Percentiles rank a stretch among this genome's conserved stretches.
These are phyloP conservation scores for Tetranychus piercei DNA, from an alignment of 2,888 invertebrate species.

Conservation along the genomic window DNA sequence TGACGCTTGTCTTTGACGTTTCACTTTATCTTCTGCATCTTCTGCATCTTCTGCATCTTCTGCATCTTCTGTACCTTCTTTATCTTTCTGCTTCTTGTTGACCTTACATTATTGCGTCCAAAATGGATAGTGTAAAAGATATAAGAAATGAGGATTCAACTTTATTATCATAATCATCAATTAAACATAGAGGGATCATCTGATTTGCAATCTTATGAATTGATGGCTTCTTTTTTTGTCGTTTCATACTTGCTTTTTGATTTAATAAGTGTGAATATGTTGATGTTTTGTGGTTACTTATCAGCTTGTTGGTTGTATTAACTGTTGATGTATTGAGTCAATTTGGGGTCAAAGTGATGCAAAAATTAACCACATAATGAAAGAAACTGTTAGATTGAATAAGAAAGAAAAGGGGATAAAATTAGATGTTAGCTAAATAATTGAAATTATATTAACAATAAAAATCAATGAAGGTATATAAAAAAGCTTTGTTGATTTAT, in stretches of 20 bases:
- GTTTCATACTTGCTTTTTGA: neutral
- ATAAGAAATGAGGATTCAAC: neutral
- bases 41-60: neutral
- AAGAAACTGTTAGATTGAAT: too few relatives aligned
- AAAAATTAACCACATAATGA: too few relatives aligned
- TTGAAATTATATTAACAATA: too few relatives aligned
- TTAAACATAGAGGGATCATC: too few relatives aligned
- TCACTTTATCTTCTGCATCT: neutral
- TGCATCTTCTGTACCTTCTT: neutral
- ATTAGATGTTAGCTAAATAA: too few relatives aligned
- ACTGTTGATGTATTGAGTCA: neutral
- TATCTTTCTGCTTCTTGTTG: neutral
- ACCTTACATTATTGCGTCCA: neutral
- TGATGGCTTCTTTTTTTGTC: too few relatives aligned
- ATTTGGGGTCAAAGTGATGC: too few relatives aligned
- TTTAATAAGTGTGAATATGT: neutral
- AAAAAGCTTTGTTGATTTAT: too few relatives aligned
- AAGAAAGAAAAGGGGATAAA: too few relatives aligned
- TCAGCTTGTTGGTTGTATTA: neutral
- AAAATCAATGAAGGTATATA: too few relatives aligned
- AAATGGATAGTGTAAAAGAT: neutral
- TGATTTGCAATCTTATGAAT: neutral
- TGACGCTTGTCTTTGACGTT: neutral
- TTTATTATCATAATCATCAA: too few relatives aligned
- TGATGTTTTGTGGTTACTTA: conserved; percentile 1